A percentile compares a stretch with the other conserved stretches of the same genome.
Conservation (phyloP, 2,113 vertebrate species). For the Cottus gobio region DNA sequence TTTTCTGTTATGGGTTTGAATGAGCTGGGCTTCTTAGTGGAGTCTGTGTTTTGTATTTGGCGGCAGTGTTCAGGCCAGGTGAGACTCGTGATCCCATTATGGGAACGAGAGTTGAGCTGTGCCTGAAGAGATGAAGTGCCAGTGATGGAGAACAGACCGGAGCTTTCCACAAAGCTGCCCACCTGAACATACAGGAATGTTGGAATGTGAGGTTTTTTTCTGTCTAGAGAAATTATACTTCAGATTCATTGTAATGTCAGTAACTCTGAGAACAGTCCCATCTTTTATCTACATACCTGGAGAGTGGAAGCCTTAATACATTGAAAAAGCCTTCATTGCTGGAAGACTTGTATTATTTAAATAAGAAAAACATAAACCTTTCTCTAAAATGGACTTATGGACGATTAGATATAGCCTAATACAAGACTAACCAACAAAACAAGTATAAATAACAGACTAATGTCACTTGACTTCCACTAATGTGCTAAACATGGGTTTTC, state of each 20-base stretch:
- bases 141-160: slow-evolving; percentile 57
- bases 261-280: neutral
- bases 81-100: slow-evolving; percentile 25
- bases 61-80: slow-evolving; percentile 13
- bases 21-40: neutral
- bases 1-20: neutral
- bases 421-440: neutral
- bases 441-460: neutral
- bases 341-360: neutral
- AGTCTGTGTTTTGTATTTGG: slow-evolving; percentile 21
- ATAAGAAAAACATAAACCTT: neutral
- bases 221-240: neutral
- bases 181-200: neutral
- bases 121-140: slow-evolving; percentile 40
- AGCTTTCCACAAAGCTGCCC: neutral
- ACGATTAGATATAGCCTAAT: neutral
- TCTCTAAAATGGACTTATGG: neutral
- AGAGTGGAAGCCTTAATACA: neutral
- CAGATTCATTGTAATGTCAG: neutral
- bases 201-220: neutral
- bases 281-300: neutral
- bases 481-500: neutral
- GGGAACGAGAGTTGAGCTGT: neutral
- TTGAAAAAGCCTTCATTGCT: neutral
- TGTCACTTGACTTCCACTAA: neutral